Evolutionary conservation across 2,888 invertebrate genomes (phyloP).

Genomic region (Meteorus cinctellus): DNA sequence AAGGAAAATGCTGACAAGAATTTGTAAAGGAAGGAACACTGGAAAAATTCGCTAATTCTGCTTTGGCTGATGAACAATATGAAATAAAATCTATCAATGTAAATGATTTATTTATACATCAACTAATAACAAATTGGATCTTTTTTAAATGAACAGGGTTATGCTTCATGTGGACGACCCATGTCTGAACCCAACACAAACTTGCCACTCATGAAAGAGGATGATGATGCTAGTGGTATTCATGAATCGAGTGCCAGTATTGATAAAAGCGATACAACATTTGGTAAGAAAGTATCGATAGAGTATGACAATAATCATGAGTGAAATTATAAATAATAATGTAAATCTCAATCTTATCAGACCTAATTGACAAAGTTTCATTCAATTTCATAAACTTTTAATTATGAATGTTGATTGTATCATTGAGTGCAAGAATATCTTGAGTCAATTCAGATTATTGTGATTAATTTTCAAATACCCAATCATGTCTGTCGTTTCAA

Average conservation of each 20-base stretch:
- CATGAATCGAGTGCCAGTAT: slow-evolving; percentile 61
- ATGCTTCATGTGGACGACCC: slow-evolving; percentile 64
- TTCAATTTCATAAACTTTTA: background rate
- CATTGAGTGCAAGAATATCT: too few relatives aligned
- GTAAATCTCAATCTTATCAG: slow-evolving; percentile 17
- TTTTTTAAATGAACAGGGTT: slow-evolving; percentile 59
- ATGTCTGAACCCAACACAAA: slow-evolving; percentile 68
- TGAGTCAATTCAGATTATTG: too few relatives aligned
- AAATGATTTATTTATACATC: slow-evolving; percentile 12
- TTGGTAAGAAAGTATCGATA: slow-evolving; percentile 55
- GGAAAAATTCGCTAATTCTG: too few relatives aligned
- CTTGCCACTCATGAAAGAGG: slow-evolving; percentile 76
- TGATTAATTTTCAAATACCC: too few relatives aligned
- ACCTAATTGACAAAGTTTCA: background rate
- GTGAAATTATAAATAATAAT: slow-evolving; percentile 16
- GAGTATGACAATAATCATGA: slow-evolving; percentile 23
- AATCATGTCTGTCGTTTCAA: too few relatives aligned
- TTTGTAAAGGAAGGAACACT: background rate
- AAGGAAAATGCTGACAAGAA: background rate
- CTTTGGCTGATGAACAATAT: background rate
- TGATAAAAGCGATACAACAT: slow-evolving; percentile 59
- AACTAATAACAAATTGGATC: slow-evolving; percentile 1
- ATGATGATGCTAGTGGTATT: slow-evolving; percentile 70
- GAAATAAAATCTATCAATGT: background rate
- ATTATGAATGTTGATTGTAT: background rate